Evolutionary conservation across 1,140 invertebrate species (phyloP), one percentile per base, ranked within the genome.

Genomic region (Drepana arcuata): DNA sequence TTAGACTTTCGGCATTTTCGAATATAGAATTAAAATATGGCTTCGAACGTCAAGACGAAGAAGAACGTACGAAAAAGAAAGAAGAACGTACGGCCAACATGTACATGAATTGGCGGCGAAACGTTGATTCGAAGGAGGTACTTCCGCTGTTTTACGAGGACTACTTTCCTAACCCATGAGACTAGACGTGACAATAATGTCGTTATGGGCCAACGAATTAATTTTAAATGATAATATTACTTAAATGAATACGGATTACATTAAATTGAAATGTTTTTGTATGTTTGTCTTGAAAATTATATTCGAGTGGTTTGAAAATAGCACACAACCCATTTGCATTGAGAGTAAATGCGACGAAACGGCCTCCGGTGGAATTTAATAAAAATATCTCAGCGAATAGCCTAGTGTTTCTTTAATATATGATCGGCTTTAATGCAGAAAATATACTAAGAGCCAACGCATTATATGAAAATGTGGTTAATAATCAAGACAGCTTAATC

Each of bases 341-440:
- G 51, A 55, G 56, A 64, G 45, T 52, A 39, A 51, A 56, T 50
- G 59, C 55, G 52, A 61, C 60, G 41, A 63, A 70, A 71, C 64
- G 50, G 70, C 63, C 72, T 66, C 61, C 45, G 31, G 27, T 26
- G 69, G 72, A 77, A 77, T 80, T 80, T 80, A 80, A 77, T 80
- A 80, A 77, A 80, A 80, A 71, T 69, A 80, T 80, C 67, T 74
- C 53, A 63, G 45, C 47, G 28, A 44, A 26, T 45, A 41, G 43
- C 48, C 36, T 57, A 49, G 58, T 61, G 61, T 73, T 66, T 68
- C 47, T 49, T 49, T 43, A 49, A 49, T 39, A 49, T 49, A 48
- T 31, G 36, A 35, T 11, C 15, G 12, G 23, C 11, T 36, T 26
- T 33, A 43, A 36, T 43, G 31, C 33, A 14, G 14, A 34, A 36